Percentiles rank a stretch among this genome's conserved stretches.
Evolutionary conservation across 2,797 vertebrate species (phyloP).

Genomic region (Serranus cabrilla): DNA sequence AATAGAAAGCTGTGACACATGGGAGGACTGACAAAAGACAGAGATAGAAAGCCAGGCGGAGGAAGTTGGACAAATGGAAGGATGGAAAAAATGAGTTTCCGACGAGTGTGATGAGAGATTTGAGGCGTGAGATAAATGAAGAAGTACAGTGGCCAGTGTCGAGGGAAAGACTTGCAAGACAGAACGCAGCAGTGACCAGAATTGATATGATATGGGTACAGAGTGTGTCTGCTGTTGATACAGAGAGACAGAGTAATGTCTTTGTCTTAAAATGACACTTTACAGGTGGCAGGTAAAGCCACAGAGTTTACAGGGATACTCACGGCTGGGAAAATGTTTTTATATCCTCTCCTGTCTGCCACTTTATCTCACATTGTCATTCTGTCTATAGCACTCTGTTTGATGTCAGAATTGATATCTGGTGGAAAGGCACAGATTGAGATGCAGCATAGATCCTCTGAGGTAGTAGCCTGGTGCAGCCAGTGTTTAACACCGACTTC

Average conservation of each 20-base stretch:
- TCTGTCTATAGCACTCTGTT: conserved; percentile 27
- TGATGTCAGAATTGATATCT: conserved; percentile 26
- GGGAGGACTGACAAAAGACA: conserved; percentile 48
- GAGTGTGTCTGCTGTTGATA: conserved; percentile 5
- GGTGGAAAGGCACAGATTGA: conserved; percentile 6
- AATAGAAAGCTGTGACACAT: conserved; percentile 42
- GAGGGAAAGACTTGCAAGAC: conserved; percentile 24
- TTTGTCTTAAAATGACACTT: conserved; percentile 39
- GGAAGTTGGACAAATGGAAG: conserved; percentile 54
- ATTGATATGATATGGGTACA: conserved; percentile 32
- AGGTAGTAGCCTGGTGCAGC: neutral
- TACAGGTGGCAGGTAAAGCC: conserved; percentile 39
- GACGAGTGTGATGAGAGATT: conserved; percentile 44
- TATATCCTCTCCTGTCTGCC: conserved; percentile 8
- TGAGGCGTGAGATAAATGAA: conserved; percentile 65
- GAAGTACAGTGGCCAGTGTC: conserved; percentile 46
- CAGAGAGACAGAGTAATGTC: conserved; percentile 17
- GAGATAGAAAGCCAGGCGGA: conserved; percentile 47
- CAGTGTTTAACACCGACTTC: neutral
- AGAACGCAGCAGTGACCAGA: conserved; percentile 36
- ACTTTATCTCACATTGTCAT: conserved; percentile 27
- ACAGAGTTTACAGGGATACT: conserved; percentile 19
- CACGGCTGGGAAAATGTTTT: conserved; percentile 13
- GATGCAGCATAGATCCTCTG: neutral
- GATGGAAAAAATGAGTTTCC: conserved; percentile 37